Conservation (phyloP, 2,888 invertebrate genomes). For the Drosophila helvetica region DNA sequence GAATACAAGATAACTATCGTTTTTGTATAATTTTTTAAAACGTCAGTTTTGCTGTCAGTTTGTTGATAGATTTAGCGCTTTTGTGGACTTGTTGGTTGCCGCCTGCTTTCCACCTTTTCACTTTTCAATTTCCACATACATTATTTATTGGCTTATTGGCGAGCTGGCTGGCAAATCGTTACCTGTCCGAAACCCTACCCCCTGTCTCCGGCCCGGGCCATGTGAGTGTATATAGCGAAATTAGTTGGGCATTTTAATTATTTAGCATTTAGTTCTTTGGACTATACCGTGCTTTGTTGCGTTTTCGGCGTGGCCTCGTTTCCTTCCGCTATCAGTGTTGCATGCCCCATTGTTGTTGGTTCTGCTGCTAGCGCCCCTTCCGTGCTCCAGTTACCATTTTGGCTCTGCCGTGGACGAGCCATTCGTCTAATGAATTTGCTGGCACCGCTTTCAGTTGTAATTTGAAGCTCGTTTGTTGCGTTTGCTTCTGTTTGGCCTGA, state of each 20-base stretch:
- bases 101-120: conserved; percentile 24
- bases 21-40: too few relatives aligned
- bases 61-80: not conserved
- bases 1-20: not conserved
- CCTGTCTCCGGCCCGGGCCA: too few relatives aligned
- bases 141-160: conserved; percentile 20
- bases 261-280: conserved; percentile 42
- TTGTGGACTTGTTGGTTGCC: conserved; percentile 2
- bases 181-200: too few relatives aligned
- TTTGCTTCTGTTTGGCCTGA: conserved; percentile 62
- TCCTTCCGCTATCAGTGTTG: conserved; percentile 60
- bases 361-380: conserved; percentile 29
- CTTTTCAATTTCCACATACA: conserved; percentile 26
- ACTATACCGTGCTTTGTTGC: conserved; percentile 40
- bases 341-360: conserved; percentile 51
- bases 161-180: not conserved
- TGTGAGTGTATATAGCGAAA: not conserved
- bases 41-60: too few relatives aligned
- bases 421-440: conserved; percentile 67
- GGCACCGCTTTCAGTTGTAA: conserved; percentile 70
- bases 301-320: conserved; percentile 46
- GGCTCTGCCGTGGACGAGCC: conserved; percentile 39
- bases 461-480: conserved; percentile 78
- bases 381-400: conserved; percentile 72
- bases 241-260: conserved; percentile 42